Conservation (phyloP, 2,113 vertebrate genomes). For the Cyprinodon variegatus region DNA sequence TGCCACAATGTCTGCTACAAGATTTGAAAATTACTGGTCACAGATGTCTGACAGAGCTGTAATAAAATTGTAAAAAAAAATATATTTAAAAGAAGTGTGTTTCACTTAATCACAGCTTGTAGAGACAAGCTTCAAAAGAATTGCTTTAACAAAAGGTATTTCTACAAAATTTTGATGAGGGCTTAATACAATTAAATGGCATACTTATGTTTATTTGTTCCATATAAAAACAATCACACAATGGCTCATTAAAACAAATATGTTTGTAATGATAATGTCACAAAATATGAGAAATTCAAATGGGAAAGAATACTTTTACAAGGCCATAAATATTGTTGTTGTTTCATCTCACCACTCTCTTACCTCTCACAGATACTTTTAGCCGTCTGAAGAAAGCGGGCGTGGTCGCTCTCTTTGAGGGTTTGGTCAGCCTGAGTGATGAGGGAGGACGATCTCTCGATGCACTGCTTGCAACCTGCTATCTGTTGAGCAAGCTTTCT, state of each 20-base stretch:
- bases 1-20: no score
- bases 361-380: conserved; percentile 96
- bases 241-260: not conserved
- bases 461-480: conserved; percentile 95
- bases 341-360: conserved; percentile 22
- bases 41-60: no score
- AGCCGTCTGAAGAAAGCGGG: conserved; percentile 94
- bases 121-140: no score
- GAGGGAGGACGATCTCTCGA: conserved; percentile 93
- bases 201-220: not conserved
- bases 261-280: not conserved
- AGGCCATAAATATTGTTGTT: not conserved
- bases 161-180: no score
- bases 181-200: no score
- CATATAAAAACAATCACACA: not conserved
- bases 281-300: not conserved
- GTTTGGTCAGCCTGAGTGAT: conserved; percentile 96
- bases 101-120: no score
- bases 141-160: no score
- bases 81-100: no score
- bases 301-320: not conserved
- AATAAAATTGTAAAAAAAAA: no score
- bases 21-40: no score
- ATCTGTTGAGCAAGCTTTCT: conserved; percentile 97
- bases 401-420: conserved; percentile 92